Conservation (phyloP, 37 sponge, comb jelly and placozoan genomes). For the Diacarnus erythraeanus region DNA sequence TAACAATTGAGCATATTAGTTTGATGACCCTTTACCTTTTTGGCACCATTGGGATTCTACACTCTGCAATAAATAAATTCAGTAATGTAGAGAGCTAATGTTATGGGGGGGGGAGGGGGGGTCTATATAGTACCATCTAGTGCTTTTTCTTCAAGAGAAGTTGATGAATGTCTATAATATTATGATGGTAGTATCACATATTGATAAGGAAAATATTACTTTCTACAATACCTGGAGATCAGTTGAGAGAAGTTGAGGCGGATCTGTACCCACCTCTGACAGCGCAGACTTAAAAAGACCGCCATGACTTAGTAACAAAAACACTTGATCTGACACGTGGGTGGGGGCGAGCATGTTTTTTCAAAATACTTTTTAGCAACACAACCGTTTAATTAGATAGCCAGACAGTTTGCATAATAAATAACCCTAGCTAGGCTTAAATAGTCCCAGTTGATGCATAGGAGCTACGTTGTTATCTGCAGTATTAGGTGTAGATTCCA, state of each 20-base stretch:
- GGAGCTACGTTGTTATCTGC: not conserved
- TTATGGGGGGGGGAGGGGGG: no score
- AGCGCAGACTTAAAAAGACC: not conserved
- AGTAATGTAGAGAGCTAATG: no score
- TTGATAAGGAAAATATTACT: no score
- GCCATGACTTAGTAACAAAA: not conserved
- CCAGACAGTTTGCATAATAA: no score
- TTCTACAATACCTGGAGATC: no score
- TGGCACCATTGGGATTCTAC: constrained; percentile 37
- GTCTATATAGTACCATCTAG: no score
- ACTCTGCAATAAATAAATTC: no score
- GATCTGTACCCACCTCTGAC: not conserved
- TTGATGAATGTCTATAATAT: no score
- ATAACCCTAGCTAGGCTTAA: no score
- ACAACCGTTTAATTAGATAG: not conserved
- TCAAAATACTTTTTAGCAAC: not conserved
- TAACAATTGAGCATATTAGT: not conserved
- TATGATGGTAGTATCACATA: no score
- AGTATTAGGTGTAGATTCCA: not conserved
- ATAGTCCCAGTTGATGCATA: constrained; percentile 49
- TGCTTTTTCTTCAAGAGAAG: no score
- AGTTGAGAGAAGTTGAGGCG: not conserved
- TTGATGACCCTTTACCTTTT: constrained; percentile 19
- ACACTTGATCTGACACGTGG: not conserved
- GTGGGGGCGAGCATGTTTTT: no score